These are phyloP conservation scores for Muscicapa comitata DNA, from an alignment of 2,797 vertebrate species.

Conservation along the genomic window DNA sequence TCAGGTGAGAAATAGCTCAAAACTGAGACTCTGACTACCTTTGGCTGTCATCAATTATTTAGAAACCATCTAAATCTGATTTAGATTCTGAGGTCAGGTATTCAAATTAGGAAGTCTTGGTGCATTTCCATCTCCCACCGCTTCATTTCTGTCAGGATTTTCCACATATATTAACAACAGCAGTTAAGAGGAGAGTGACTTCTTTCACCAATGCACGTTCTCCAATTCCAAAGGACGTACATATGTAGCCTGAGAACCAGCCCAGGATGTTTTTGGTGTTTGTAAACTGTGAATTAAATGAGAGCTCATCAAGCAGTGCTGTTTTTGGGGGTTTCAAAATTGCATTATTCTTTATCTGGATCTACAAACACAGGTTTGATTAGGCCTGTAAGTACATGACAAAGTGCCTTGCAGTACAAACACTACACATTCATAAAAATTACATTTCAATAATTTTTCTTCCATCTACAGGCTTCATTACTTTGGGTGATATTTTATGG, in stretches of 20 bases:
- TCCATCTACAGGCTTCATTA: not conserved
- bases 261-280: not conserved
- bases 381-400: not conserved
- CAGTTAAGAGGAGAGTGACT: not conserved
- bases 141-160: not conserved
- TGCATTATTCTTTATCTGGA: not conserved
- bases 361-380: not conserved
- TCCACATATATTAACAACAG: not conserved
- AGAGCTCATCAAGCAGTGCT: not conserved
- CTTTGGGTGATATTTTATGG: not conserved
- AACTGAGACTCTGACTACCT: not conserved
- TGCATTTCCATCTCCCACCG: not conserved
- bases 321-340: not conserved
- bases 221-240: rapidly evolving
- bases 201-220: not conserved
- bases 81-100: not conserved
- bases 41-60: conserved; percentile 23
- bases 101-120: not conserved
- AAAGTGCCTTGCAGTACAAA: not conserved
- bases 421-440: not conserved
- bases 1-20: not conserved
- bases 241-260: not conserved
- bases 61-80: not conserved
- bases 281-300: not conserved
- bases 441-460: not conserved